Base-by-base conservation (phyloP, 2,113 vertebrate genomes). In the Neodontobutis hainanensis region DNA sequence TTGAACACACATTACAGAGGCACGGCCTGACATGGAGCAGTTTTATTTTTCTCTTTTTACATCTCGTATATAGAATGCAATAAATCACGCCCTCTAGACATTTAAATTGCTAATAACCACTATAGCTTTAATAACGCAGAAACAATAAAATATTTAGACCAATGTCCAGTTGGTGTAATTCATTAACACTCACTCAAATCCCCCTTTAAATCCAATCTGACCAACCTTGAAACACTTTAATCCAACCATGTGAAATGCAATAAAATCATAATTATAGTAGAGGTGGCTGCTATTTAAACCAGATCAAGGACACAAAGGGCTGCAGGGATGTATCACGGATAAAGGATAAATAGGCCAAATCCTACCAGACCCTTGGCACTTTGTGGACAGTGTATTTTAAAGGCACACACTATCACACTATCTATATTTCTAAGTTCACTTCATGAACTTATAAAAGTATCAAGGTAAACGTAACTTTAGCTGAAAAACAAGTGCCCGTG, bases 91-190 rank as follows among this genome's bases (percentile, higher is more conserved):
- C 78, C 72, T 72, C 42, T 70, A 89, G 86, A 90, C 80, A 87
- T 92, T 90, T 91, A 89, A 91, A 92, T 90, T 91, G 85, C 88
- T 90, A 88, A 92, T 91, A 81, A 85, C 85, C 80, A 77, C 75
- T 42, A 85, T 87, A 83, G 68, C 80, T 86, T 86, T 73, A 90
- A 91, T 82, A 87, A 85, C 81, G 87, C 82, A 86, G 79, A 85
- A 68, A 88, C 78, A 78, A 86, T 93, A 61, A 92, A 92, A 92
- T 76, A 92, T 92, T 93, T 85, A 92, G 73, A 85, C 76, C 67
- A 83, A 67, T 87, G 90, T 88, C 87, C 87, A 86, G 53, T 85
- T 60, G 65, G 75, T 68, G 56, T 87, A 87, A 87, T 90, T 89
- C 81, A 84, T 87, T 87, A 81, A 85, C 82, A 77, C 70, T 68